Evolutionary conservation across 2,888 invertebrate species (phyloP), one percentile per base, ranked within the genome.

Genomic region (Yponomeuta evonymella): DNA sequence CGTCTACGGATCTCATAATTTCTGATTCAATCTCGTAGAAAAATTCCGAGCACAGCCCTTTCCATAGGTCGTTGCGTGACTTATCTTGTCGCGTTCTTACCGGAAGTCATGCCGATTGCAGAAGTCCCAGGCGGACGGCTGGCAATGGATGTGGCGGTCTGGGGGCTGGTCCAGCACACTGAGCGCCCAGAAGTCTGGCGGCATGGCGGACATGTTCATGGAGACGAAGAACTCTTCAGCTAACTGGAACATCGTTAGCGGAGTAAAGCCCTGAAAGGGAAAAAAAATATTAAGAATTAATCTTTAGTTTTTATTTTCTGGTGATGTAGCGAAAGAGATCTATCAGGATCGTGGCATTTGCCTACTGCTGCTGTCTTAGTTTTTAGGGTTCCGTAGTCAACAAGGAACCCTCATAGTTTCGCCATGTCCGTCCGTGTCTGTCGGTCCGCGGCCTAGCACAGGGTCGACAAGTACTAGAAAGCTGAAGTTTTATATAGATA

Each of bases 51-150:
- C 23, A 23, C 23, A 23, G 23, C 23, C 23, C 23, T 23, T 23
- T 23, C 23, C 23, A 23, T 23, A 23, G 23, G 1, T 23, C 1
- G 23, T 23, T 23, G 23, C 23, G 23, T 23, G 23, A 23, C 23
- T 23, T 23, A 23, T 23, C 23, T 23, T 23, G 1, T 23, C 23
- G 23, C 23, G 23, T 23, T 48, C 73, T 67, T 77, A 96, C 97
- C 97, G 94, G 82, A 95, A 98, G 81, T 98, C 98, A 74, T 96
- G 94, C 70, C 95, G 93, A 79, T 98, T 97, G 83, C 98, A 98
- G 86, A 98, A 98, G 87, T 98, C 98, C 97, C 98, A 98, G 0
- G 98, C 97, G 0, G 98, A 97, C 0, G 98, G 97, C 78, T 98
- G 97, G 83, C 98, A 98, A 70, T 97, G 94, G 0, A 97, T 93